Evolutionary conservation across 1,140 invertebrate genomes (phyloP).

Genomic region (Brachystomella parvula): DNA sequence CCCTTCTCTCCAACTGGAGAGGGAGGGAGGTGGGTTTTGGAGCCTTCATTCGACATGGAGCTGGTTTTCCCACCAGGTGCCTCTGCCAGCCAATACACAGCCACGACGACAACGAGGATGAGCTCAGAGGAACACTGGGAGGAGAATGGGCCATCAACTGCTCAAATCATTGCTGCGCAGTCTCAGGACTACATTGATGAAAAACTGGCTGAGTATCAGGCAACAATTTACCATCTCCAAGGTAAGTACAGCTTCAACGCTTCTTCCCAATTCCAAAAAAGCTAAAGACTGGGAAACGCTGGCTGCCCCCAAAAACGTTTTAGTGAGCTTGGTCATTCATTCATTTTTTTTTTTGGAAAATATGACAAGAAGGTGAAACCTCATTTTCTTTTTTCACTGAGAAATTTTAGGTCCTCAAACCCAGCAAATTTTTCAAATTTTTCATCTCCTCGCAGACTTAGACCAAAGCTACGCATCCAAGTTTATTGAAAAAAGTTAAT

Average conservation of each 20-base stretch:
- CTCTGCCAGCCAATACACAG: not conserved
- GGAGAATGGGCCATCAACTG: slow-evolving; percentile 69
- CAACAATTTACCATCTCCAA: slow-evolving; percentile 80
- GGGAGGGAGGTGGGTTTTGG: slow-evolving; percentile 12
- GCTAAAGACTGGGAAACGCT: not conserved
- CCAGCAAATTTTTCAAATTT: too few relatives aligned
- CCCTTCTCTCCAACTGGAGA: slow-evolving; percentile 9
- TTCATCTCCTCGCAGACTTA: too few relatives aligned
- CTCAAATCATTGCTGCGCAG: slow-evolving; percentile 83
- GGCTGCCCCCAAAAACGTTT: not conserved
- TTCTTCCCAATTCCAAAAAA: too few relatives aligned
- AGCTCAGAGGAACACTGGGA: slow-evolving; percentile 39
- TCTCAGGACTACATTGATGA: slow-evolving; percentile 90
- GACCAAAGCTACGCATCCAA: too few relatives aligned
- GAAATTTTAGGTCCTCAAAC: too few relatives aligned
- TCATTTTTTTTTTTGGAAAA: too few relatives aligned
- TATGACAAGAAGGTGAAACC: too few relatives aligned
- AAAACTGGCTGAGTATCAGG: slow-evolving; percentile 83
- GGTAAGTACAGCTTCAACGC: slow-evolving; percentile 55
- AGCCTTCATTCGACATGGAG: slow-evolving; percentile 37
- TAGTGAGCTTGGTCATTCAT: not conserved
- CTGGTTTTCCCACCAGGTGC: slow-evolving; percentile 36
- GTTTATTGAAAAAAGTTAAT: too few relatives aligned
- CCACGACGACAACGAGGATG: slow-evolving; percentile 15
- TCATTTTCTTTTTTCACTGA: too few relatives aligned